These are phyloP conservation scores for Idris sp. DNA, from an alignment of 1,140 invertebrate species.

Conservation along the genomic window DNA sequence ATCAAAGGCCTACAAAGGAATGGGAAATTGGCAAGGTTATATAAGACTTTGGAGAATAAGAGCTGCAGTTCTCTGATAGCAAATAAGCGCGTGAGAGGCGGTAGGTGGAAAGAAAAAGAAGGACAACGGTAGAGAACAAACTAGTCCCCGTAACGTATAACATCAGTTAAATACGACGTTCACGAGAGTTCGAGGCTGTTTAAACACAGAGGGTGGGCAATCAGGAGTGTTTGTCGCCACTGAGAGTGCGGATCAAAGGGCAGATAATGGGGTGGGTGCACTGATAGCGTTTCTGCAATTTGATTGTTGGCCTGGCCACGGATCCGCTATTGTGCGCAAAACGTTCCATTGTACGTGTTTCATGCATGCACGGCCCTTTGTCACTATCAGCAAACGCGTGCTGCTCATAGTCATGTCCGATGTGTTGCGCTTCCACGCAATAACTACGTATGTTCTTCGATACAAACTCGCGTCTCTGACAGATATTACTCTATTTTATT, in stretches of 20 bases:
- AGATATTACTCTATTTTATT: slow-evolving; percentile 37
- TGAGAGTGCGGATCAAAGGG: slow-evolving; percentile 75
- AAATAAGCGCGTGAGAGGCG: slow-evolving; percentile 3
- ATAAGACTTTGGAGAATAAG: slow-evolving; percentile 46
- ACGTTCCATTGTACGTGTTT: slow-evolving; percentile 68
- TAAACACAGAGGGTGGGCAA: slow-evolving; percentile 77
- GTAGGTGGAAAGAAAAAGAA: slow-evolving; percentile 15
- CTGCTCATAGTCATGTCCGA: slow-evolving; percentile 29
- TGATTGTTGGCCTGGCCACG: slow-evolving; percentile 77
- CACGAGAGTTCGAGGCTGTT: slow-evolving; percentile 73
- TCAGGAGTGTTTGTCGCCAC: slow-evolving; percentile 77
- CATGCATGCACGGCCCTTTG: slow-evolving; percentile 60
- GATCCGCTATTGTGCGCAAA: slow-evolving; percentile 66
- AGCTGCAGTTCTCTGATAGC: slow-evolving; percentile 27
- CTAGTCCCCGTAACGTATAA: slow-evolving; percentile 49
- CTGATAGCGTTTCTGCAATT: slow-evolving; percentile 76
- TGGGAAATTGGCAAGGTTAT: slow-evolving; percentile 12
- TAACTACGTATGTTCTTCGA: slow-evolving; percentile 17
- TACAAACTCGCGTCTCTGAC: slow-evolving; percentile 13
- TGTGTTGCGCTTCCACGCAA: slow-evolving; percentile 49
- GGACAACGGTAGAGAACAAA: slow-evolving; percentile 38
- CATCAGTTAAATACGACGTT: slow-evolving; percentile 60
- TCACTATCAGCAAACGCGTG: slow-evolving; percentile 68
- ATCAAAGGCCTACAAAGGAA: slow-evolving; percentile 38
- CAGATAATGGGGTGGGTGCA: slow-evolving; percentile 65